These are phyloP conservation scores for Chionodraco myersi DNA, from an alignment of 2,113 vertebrate species.

Conservation along the genomic window DNA sequence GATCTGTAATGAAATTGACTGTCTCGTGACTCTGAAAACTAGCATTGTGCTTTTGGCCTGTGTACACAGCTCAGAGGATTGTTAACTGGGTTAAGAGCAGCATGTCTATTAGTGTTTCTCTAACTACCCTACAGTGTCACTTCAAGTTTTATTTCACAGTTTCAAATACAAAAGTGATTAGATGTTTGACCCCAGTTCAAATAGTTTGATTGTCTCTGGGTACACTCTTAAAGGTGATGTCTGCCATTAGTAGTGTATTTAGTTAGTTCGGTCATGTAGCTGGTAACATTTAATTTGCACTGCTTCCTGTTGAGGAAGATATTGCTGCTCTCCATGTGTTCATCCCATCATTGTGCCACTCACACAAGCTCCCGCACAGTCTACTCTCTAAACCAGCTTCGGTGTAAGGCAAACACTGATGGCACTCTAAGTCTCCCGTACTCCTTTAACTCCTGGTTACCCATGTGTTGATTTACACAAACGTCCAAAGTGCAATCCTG, in stretches of 20 bases:
- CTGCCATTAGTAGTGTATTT: conserved; percentile 72
- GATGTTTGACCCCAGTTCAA: conserved; percentile 33
- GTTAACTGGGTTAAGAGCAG: conserved; percentile 50
- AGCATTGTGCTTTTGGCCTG: conserved; percentile 52
- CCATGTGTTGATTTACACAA: conserved; percentile 63
- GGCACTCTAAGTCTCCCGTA: conserved; percentile 53
- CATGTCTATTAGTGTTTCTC: conserved; percentile 67
- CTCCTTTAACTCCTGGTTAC: conserved; percentile 48
- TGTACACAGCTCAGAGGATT: conserved; percentile 49
- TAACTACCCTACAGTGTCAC: conserved; percentile 51
- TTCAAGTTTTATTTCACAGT: conserved; percentile 27
- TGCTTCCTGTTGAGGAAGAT: conserved; percentile 68
- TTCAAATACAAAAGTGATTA: conserved; percentile 22
- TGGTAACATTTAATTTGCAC: conserved; percentile 70
- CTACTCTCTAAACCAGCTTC: conserved; percentile 56
- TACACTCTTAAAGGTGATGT: conserved; percentile 71
- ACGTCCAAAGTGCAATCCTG: conserved; percentile 74
- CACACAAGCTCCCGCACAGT: conserved; percentile 68
- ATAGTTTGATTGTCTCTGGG: conserved; percentile 34
- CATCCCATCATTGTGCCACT: conserved; percentile 62
- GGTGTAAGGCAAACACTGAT: conserved; percentile 64
- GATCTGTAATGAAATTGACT: conserved; percentile 76
- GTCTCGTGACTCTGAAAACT: conserved; percentile 47
- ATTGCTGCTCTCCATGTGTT: conserved; percentile 64
- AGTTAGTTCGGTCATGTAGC: conserved; percentile 61